phyloP scores from a whole-genome alignment of 1,140 invertebrate genomes.

The Neodiprion fabricii region DNA sequence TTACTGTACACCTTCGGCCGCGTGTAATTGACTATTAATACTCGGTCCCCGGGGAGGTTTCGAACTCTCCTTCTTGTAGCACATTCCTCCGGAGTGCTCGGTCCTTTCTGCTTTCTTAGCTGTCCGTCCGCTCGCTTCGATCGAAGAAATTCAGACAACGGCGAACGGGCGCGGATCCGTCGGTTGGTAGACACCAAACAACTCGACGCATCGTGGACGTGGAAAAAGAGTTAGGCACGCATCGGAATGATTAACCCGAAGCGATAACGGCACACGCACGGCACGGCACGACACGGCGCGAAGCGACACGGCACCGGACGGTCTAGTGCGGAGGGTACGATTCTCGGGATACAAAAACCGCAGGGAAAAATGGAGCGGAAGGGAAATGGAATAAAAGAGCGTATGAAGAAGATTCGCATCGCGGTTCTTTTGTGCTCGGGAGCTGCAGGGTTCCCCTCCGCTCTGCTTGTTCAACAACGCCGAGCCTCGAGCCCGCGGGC shows the following conservation, averaged over 20 bases:
- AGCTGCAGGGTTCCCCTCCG: conserved; percentile 15
- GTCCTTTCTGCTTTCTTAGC: not conserved
- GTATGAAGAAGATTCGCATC: conserved; percentile 21
- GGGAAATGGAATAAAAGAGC: conserved; percentile 25
- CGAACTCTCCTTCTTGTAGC: not conserved
- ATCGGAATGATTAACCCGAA: conserved; percentile 2
- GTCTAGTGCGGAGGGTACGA: not conserved
- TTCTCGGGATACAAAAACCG: not conserved
- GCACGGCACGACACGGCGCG: not conserved
- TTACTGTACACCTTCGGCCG: not conserved
- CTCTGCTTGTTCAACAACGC: not conserved
- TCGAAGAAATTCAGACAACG: not conserved
- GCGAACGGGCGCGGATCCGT: not conserved
- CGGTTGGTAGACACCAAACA: not conserved
- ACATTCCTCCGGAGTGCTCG: too few species aligned
- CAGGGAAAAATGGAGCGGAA: conserved; percentile 21
- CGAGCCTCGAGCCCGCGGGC: not conserved
- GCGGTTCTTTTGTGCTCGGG: conserved; percentile 20
- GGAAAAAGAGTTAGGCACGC: not conserved
- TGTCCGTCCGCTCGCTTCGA: not conserved
- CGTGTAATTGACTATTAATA: not conserved
- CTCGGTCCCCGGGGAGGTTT: not conserved
- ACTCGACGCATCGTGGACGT: too few species aligned
- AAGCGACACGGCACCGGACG: not conserved
- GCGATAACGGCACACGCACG: not conserved